phyloP scores from a whole-genome alignment of 1,140 invertebrate species.

The Tetramorium alpestre region DNA sequence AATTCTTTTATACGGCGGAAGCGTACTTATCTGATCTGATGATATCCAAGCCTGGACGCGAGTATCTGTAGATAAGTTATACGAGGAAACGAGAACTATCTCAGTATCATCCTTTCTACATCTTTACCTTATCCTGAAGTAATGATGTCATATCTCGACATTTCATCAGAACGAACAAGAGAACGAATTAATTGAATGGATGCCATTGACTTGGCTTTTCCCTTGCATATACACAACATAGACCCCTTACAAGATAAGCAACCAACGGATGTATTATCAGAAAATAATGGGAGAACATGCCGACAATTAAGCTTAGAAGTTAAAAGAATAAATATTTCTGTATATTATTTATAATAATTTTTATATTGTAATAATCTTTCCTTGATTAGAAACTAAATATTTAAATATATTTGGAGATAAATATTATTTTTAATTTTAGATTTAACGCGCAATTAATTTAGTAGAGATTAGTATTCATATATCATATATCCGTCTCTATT shows the following conservation, averaged over 20 bases:
- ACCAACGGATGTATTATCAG: background rate
- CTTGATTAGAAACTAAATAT: background rate
- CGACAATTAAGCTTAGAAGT: background rate
- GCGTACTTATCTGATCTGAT: slow-evolving; percentile 52
- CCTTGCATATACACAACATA: background rate
- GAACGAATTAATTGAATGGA: slow-evolving; percentile 41
- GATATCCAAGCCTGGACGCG: slow-evolving; percentile 27
- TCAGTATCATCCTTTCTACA: slow-evolving; percentile 17
- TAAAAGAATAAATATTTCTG: background rate
- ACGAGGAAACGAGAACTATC: slow-evolving; percentile 5
- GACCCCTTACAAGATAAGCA: background rate
- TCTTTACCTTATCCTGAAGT: slow-evolving; percentile 37
- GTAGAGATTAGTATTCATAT: background rate
- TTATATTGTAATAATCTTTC: background rate
- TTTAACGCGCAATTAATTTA: background rate
- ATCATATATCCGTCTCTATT: background rate
- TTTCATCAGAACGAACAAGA: slow-evolving; percentile 42
- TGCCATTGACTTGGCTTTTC: slow-evolving; percentile 19
- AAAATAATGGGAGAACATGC: background rate
- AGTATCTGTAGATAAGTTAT: slow-evolving; percentile 3
- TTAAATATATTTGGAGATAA: background rate
- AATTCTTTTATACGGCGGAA: slow-evolving; percentile 56
- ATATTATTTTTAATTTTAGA: background rate
- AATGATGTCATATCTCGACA: slow-evolving; percentile 40
- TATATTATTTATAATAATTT: background rate